These are phyloP conservation scores for Harpagoxenus sublaevis DNA, from an alignment of 2,888 invertebrate species.

Conservation along the genomic window DNA sequence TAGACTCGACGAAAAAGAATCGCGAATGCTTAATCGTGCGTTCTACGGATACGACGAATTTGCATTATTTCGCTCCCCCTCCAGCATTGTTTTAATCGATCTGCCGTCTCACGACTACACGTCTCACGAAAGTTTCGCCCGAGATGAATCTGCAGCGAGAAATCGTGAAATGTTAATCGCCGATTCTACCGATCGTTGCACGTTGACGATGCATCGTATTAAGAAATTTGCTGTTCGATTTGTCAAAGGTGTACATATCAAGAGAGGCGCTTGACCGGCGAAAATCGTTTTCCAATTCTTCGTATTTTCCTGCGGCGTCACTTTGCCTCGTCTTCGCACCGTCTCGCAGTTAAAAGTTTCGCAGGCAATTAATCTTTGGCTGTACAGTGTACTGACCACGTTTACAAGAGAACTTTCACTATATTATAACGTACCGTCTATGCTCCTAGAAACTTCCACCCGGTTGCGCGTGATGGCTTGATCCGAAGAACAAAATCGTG, in stretches of 20 bases:
- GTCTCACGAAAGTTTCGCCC: conserved; percentile 26
- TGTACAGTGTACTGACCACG: conserved; percentile 50
- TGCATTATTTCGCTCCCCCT: conserved; percentile 32
- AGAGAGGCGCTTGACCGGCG: neutral
- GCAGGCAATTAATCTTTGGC: conserved; percentile 55
- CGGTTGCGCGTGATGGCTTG: conserved; percentile 59
- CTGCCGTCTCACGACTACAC: conserved; percentile 40
- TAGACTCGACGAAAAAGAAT: conserved; percentile 70
- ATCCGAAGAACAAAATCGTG: conserved; percentile 72
- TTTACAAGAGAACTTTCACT: conserved; percentile 59
- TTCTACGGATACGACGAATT: conserved; percentile 60
- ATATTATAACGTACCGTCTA: conserved; percentile 43
- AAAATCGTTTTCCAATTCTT: conserved; percentile 31
- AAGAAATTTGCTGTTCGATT: conserved; percentile 24
- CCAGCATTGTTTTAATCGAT: conserved; percentile 52
- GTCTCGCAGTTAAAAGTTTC: conserved; percentile 7
- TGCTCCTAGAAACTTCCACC: conserved; percentile 55
- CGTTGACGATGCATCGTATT: conserved; percentile 35
- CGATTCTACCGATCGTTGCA: conserved; percentile 31
- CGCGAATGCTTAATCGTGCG: conserved; percentile 73
- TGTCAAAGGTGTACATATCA: neutral
- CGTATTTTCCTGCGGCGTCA: conserved; percentile 16
- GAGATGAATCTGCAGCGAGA: conserved; percentile 50
- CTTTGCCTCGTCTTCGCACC: conserved; percentile 1
- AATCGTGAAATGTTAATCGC: conserved; percentile 56